Percentiles rank a stretch among this genome's conserved stretches.
These are phyloP conservation scores for Megalonaias nervosa DNA, from an alignment of 1,140 invertebrate species.

Conservation along the genomic window DNA sequence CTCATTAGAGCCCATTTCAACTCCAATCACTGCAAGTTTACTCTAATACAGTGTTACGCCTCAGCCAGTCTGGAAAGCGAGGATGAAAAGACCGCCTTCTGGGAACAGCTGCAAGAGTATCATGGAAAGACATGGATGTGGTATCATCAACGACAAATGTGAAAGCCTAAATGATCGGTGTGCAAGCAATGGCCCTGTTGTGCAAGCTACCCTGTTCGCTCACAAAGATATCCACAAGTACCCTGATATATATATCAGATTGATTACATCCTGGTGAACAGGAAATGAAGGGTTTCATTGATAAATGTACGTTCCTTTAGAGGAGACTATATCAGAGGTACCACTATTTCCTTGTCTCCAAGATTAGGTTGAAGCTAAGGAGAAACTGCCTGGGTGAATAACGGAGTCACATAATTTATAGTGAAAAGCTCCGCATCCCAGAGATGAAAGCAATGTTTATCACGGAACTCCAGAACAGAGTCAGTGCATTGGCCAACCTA, in stretches of 20 bases:
- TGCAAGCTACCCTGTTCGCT: slow-evolving; percentile 1
- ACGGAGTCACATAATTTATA: not conserved
- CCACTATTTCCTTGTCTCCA: slow-evolving; percentile 32
- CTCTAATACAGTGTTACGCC: too few relatives aligned
- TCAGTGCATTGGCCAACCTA: not conserved
- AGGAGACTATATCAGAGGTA: slow-evolving; percentile 48
- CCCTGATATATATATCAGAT: slow-evolving; percentile 30
- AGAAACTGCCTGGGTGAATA: not conserved
- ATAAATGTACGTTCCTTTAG: slow-evolving; percentile 24
- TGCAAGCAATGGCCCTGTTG: not conserved
- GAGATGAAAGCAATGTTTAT: not conserved
- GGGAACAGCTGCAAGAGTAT: too few relatives aligned
- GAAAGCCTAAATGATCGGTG: too few relatives aligned
- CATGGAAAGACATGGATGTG: too few relatives aligned
- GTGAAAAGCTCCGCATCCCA: slow-evolving; percentile 2
- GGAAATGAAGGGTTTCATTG: slow-evolving; percentile 14
- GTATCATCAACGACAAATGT: too few relatives aligned
- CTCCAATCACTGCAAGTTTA: too few relatives aligned
- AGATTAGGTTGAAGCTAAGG: slow-evolving; percentile 25
- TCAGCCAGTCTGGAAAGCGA: too few relatives aligned
- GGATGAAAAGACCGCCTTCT: too few relatives aligned
- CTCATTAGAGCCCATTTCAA: too few relatives aligned
- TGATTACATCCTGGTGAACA: slow-evolving; percentile 34
- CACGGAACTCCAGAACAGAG: not conserved
- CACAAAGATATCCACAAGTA: slow-evolving; percentile 34